Percentiles rank a stretch among this genome's conserved stretches.
phyloP scores from a whole-genome alignment of 2,888 invertebrate genomes.

The Lypha dubia region DNA sequence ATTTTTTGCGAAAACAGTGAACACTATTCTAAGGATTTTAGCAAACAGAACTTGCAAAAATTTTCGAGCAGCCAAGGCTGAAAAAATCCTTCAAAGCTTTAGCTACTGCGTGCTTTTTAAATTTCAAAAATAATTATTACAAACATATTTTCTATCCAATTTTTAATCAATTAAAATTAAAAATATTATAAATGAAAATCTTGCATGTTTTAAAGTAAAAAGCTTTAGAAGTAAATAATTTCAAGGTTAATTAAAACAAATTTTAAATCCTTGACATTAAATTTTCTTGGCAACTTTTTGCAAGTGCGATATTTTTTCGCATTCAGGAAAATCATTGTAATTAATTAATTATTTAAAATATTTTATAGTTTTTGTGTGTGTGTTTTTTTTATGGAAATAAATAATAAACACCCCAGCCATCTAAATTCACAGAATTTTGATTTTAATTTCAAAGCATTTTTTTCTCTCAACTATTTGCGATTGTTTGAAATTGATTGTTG shows the following conservation, averaged over 20 bases:
- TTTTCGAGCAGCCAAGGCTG: too few species aligned
- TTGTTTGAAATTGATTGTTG: constrained; percentile 43
- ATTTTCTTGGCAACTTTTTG: constrained; percentile 10
- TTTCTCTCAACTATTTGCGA: constrained; percentile 27
- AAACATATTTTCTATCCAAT: too few species aligned
- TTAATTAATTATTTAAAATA: constrained; percentile 4
- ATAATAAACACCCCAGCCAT: constrained; percentile 45
- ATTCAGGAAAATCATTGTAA: constrained; percentile 32
- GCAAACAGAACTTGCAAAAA: too few species aligned
- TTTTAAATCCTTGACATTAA: constrained; percentile 57
- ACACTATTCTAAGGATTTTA: too few species aligned
- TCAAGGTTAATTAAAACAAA: constrained; percentile 66
- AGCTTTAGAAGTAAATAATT: constrained; percentile 13
- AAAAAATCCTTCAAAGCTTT: too few species aligned
- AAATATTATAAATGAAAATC: background rate
- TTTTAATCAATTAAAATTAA: background rate
- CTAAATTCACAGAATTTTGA: constrained; percentile 54
- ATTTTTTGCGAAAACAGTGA: too few species aligned
- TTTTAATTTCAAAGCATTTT: constrained; percentile 48
- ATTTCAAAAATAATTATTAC: too few species aligned
- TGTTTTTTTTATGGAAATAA: background rate
- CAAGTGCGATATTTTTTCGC: background rate
- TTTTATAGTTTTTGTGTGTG: too few species aligned
- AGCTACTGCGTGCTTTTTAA: too few species aligned
- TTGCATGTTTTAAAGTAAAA: constrained; percentile 30